phyloP scores from a whole-genome alignment of 2,797 vertebrate species.

The Lacerta viridis region DNA sequence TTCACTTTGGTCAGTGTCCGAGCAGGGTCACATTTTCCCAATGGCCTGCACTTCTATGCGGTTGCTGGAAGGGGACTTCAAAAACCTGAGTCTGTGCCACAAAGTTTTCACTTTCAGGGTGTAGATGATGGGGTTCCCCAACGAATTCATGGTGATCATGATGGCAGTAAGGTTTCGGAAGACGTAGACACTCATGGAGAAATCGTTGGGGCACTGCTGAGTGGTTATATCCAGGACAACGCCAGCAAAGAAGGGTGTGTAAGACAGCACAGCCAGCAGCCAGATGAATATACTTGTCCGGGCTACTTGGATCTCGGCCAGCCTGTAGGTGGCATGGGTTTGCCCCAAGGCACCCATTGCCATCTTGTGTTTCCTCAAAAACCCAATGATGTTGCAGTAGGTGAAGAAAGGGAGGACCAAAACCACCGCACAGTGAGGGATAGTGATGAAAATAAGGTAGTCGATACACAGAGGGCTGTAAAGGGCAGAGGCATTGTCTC shows the following conservation, averaged over 20 bases:
- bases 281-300: conserved; percentile 68
- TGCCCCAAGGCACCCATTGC: conserved; percentile 47
- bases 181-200: conserved; percentile 51
- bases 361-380: conserved; percentile 70
- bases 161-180: conserved; percentile 67
- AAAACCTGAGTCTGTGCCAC: conserved; percentile 40
- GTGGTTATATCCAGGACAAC: conserved; percentile 72
- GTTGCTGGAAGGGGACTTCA: conserved; percentile 27
- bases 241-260: conserved; percentile 64
- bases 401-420: conserved; percentile 72
- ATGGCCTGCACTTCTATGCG: conserved; percentile 33
- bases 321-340: conserved; percentile 44
- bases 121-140: conserved; percentile 72
- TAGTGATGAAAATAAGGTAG: conserved; percentile 67
- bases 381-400: conserved; percentile 73
- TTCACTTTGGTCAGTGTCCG: no score
- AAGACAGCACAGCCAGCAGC: conserved; percentile 68
- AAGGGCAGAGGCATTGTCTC: conserved; percentile 56
- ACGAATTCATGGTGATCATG: conserved; percentile 64
- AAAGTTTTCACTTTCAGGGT: conserved; percentile 55
- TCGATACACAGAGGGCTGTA: conserved; percentile 70
- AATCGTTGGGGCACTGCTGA: conserved; percentile 22
- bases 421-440: conserved; percentile 58
- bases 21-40: background rate
- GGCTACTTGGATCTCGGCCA: conserved; percentile 67